phyloP scores from a whole-genome alignment of 2,888 invertebrate genomes.

The Phymatocera aterrima region DNA sequence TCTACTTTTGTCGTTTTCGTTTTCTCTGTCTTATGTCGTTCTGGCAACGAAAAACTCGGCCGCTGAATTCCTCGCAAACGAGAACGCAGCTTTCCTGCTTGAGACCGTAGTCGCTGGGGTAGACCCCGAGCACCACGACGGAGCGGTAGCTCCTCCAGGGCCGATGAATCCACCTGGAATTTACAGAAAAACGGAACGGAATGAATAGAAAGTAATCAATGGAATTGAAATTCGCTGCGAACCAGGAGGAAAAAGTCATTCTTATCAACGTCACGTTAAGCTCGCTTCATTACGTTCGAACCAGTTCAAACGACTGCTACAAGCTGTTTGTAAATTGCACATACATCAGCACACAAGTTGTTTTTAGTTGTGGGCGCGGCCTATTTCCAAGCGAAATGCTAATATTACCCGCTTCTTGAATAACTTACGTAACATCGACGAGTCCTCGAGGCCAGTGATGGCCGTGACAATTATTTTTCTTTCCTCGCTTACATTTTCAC shows the following conservation, averaged over 20 bases:
- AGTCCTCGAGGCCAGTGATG: conserved; percentile 15
- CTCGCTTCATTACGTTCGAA: not conserved
- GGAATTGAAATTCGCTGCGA: too few species aligned
- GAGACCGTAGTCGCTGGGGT: conserved; percentile 80
- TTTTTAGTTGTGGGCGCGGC: conserved; percentile 35
- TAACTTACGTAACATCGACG: conserved; percentile 31
- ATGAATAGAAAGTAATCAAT: not conserved
- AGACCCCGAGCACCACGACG: conserved; percentile 63
- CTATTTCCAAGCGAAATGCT: conserved; percentile 35
- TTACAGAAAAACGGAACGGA: not conserved
- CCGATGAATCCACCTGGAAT: conserved; percentile 79
- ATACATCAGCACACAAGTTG: too few species aligned
- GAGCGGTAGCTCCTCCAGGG: conserved; percentile 77
- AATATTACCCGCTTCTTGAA: conserved; percentile 42
- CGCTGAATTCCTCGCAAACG: conserved; percentile 81
- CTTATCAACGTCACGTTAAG: not conserved
- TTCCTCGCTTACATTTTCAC: not conserved
- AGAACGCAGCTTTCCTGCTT: conserved; percentile 84
- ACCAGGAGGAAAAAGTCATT: not conserved
- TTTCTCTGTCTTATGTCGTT: conserved; percentile 69
- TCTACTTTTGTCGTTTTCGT: conserved; percentile 46
- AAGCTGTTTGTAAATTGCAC: not conserved
- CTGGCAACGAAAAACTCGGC: conserved; percentile 75
- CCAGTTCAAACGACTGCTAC: not conserved
- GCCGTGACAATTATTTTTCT: not conserved